Base-by-base conservation (phyloP, 2,797 vertebrate genomes). In the Rhinophrynus dorsalis region DNA sequence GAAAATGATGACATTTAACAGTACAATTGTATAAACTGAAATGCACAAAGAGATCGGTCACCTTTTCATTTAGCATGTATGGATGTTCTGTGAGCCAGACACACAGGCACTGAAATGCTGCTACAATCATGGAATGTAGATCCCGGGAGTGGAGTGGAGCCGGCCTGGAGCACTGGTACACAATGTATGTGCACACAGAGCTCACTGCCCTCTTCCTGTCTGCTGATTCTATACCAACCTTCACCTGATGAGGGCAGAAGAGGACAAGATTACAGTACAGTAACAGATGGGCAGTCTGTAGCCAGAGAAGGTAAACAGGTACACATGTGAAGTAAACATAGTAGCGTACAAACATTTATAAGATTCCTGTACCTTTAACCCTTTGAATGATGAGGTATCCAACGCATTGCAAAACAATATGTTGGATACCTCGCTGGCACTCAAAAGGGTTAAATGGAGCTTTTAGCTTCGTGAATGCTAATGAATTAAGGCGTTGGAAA, bases 41-140 rank as follows among this genome's bases (percentile, higher is more conserved):
- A n/a, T n/a, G 21, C 47, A 30, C n/a, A 20, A 8, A 55, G 6
- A 44, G 1, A 6, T 2, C 15, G 20, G 75, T 51, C n/a, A 94
- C 96, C 93, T 98, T 98, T 83, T 98, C 95, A 48, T 95, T 89
- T 52, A 97, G 90, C 88, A 96, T 90, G 69, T 92, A 79, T 0
- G 94, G 93, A 72, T 97, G 94, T 42, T 93, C 93, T 0, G 93
- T 95, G 50, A 98, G 85, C 96, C 95, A 98, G 27, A 92, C 88
- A 2, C 93, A 96, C 27, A 98, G 92, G 80, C 96, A 98, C 85
- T 92, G 88, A 83, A 97, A 98, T 3, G 94, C 94, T 1, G 94
- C 94, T 0, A 96, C 92, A 0, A 97, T 98, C 92, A 96, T 94
- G 77, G 95, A 98, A 86, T 98, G 96, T 17, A 98, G 91, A 70